These are phyloP conservation scores for Miichthys miiuy DNA, from an alignment of 2,797 vertebrate genomes.

Conservation along the genomic window DNA sequence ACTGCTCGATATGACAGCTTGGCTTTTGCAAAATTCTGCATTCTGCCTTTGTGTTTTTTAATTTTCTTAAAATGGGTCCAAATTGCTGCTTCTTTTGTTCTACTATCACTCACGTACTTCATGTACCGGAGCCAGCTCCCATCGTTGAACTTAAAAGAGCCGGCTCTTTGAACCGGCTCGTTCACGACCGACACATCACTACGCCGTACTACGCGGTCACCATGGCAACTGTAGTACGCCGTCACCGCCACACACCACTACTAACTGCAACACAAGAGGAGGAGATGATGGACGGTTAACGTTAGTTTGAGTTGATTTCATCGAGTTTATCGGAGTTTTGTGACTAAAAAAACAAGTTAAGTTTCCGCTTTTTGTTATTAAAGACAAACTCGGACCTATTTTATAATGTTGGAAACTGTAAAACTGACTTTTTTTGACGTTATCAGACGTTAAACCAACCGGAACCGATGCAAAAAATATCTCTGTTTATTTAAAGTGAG, in stretches of 20 bases:
- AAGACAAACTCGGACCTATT: neutral
- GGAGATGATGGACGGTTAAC: neutral
- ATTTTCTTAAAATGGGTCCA: no score
- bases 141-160: no score
- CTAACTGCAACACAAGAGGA: neutral
- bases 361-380: neutral
- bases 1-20: no score
- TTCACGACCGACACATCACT: no score
- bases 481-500: neutral
- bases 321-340: neutral
- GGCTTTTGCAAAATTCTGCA: no score
- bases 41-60: no score
- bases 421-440: neutral
- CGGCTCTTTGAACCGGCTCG: no score
- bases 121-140: no score
- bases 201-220: constrained; percentile 64
- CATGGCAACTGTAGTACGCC: constrained; percentile 63
- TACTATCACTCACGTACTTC: no score
- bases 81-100: no score
- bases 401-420: neutral
- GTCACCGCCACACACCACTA: no score
- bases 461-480: no score
- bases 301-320: rapidly evolving
- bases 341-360: neutral
- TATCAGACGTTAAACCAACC: neutral